These are phyloP conservation scores for Aculops lycopersici DNA, from an alignment of 1,140 invertebrate genomes.

Conservation along the genomic window DNA sequence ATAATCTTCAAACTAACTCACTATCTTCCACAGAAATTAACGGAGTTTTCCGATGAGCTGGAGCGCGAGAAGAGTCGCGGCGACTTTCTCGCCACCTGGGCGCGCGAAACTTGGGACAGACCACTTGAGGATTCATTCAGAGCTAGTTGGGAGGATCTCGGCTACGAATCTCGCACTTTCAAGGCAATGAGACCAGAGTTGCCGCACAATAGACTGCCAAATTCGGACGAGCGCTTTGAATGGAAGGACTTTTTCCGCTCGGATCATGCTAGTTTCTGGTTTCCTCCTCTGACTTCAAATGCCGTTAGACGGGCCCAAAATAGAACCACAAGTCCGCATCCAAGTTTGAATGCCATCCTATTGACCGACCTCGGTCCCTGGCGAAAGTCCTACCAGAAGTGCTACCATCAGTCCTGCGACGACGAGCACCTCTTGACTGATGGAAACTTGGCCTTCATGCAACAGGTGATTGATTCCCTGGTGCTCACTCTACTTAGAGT, in stretches of 20 bases:
- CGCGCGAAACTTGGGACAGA: constrained; percentile 10
- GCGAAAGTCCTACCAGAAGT: constrained; percentile 16
- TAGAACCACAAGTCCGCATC: constrained; percentile 2
- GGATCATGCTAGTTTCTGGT: constrained; percentile 16
- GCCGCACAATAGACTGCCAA: not conserved
- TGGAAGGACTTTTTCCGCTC: constrained; percentile 13
- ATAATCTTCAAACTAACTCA: too few relatives aligned
- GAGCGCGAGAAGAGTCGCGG: constrained; percentile 12
- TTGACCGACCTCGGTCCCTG: constrained; percentile 18
- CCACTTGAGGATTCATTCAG: not conserved
- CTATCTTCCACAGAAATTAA: too few relatives aligned
- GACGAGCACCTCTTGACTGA: constrained; percentile 8
- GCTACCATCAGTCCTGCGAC: constrained; percentile 17
- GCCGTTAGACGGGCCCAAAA: constrained; percentile 6
- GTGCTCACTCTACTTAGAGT: constrained; percentile 12
- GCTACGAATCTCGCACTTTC: not conserved
- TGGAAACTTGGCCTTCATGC: constrained; percentile 11
- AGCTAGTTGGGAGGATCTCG: not conserved
- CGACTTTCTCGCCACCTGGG: constrained; percentile 16
- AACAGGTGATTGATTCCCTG: constrained; percentile 12
- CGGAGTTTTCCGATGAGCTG: not conserved
- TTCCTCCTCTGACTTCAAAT: constrained; percentile 2
- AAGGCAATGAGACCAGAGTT: not conserved
- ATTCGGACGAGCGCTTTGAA: not conserved
- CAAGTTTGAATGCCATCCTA: constrained; percentile 15